Evolutionary conservation across 2,888 invertebrate species (phyloP).

Genomic region (Diaprepes abbreviatus): DNA sequence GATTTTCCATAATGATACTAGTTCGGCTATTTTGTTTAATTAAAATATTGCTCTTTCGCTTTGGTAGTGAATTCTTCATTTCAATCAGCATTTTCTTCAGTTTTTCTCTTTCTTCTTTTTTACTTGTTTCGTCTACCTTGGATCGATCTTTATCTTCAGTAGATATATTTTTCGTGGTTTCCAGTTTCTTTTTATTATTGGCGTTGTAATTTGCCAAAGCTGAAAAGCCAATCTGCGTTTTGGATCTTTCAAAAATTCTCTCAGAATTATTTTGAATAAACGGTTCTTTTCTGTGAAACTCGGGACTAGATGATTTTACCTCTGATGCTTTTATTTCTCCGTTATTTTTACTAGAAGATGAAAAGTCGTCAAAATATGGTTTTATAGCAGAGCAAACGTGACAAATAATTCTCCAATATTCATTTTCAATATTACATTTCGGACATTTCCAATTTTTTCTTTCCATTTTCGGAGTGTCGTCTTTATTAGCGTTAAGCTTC

Average conservation of each 20-base stretch:
- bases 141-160: conserved; percentile 55
- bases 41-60: conserved; percentile 66
- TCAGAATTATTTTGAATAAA: conserved; percentile 54
- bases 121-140: conserved; percentile 63
- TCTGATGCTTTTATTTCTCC: conserved; percentile 27
- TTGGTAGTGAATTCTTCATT: conserved; percentile 82
- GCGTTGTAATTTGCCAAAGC: conserved; percentile 61
- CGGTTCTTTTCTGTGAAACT: conserved; percentile 47
- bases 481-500: conserved; percentile 53
- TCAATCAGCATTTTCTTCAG: conserved; percentile 81
- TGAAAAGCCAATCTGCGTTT: conserved; percentile 66
- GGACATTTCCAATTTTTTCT: conserved; percentile 72
- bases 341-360: conserved; percentile 8
- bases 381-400: conserved; percentile 73
- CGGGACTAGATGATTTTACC: conserved; percentile 49
- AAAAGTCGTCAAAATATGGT: conserved; percentile 65
- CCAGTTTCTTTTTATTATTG: conserved; percentile 51
- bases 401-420: conserved; percentile 75
- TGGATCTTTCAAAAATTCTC: conserved; percentile 62
- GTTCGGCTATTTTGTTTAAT: conserved; percentile 60
- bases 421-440: conserved; percentile 74
- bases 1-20: conserved; percentile 63
- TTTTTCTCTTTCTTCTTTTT: conserved; percentile 72
- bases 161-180: conserved; percentile 50
- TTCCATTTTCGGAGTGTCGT: conserved; percentile 61